Evolutionary conservation across 2,888 invertebrate genomes (phyloP).

Genomic region (Cryptops parisi): DNA sequence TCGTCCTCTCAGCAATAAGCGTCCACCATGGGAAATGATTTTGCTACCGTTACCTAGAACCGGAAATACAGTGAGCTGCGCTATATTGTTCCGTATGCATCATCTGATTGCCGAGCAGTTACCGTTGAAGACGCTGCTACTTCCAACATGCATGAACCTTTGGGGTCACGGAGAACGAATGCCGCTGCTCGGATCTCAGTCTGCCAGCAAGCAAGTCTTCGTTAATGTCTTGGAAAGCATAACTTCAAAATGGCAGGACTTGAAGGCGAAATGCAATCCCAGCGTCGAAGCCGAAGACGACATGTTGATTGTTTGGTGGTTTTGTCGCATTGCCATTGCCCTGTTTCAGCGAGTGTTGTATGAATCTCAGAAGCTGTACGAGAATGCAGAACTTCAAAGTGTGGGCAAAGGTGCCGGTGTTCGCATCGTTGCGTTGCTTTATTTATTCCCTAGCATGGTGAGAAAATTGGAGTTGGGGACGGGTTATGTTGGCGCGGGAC

Average conservation of each 20-base stretch:
- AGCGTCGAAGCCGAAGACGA: background rate
- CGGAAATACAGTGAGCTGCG: background rate
- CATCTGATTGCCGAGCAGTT: background rate
- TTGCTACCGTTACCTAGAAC: background rate
- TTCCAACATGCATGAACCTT: background rate
- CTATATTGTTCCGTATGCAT: background rate
- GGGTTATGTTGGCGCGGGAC: background rate
- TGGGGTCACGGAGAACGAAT: background rate
- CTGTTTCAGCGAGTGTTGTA: background rate
- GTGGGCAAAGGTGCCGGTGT: background rate
- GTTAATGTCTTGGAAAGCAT: background rate
- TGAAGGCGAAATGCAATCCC: background rate
- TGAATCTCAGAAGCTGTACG: background rate
- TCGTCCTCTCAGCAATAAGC: background rate
- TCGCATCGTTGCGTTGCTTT: background rate
- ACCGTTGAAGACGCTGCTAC: background rate
- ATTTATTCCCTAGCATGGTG: background rate
- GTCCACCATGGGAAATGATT: background rate
- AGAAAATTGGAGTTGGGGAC: too few species aligned
- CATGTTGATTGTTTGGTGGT: background rate
- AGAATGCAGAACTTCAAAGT: background rate
- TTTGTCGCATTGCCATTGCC: background rate
- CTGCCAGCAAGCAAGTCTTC: background rate
- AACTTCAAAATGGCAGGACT: background rate
- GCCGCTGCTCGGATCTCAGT: background rate